A percentile compares a stretch with the other conserved stretches of the same genome.
Evolutionary conservation across 2,797 vertebrate genomes (phyloP).

Genomic region (Enteromius thamalakanensis): DNA sequence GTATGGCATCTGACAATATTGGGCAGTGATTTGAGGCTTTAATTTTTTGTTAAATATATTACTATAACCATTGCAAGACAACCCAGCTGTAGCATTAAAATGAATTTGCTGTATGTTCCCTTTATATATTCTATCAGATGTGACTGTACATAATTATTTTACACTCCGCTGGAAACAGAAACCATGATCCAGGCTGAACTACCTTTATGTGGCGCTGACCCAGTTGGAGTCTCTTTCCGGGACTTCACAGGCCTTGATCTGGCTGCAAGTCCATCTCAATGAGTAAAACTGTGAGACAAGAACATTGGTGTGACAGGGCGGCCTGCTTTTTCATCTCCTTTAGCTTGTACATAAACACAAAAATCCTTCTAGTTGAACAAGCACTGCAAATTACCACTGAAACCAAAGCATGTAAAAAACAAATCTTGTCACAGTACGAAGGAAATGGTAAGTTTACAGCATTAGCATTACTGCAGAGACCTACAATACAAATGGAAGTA

Average conservation of each 20-base stretch:
- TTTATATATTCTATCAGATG: slow-evolving; percentile 33
- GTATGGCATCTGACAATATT: slow-evolving; percentile 31
- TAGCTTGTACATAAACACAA: slow-evolving; percentile 46
- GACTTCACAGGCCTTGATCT: slow-evolving; percentile 27
- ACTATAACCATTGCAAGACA: slow-evolving; percentile 14
- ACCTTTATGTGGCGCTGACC: slow-evolving; percentile 39
- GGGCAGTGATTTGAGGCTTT: slow-evolving; percentile 46
- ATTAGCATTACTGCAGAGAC: background rate
- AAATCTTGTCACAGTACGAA: background rate
- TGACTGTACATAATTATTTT: slow-evolving; percentile 44
- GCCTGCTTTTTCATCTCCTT: slow-evolving; percentile 60
- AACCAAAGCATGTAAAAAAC: slow-evolving; percentile 26
- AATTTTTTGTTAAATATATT: slow-evolving; percentile 31
- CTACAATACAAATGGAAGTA: background rate
- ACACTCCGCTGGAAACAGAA: slow-evolving; percentile 27
- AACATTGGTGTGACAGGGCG: slow-evolving; percentile 57
- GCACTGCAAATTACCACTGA: background rate
- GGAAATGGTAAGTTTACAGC: slow-evolving; percentile 18
- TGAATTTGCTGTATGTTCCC: slow-evolving; percentile 17
- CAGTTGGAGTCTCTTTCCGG: slow-evolving; percentile 38
- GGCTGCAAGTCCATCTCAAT: slow-evolving; percentile 56
- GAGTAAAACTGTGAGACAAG: slow-evolving; percentile 51
- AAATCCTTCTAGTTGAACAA: slow-evolving; percentile 29
- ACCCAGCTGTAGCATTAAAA: slow-evolving; percentile 21
- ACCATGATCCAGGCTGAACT: slow-evolving; percentile 10